phyloP scores from a whole-genome alignment of 37 sponge, comb jelly and placozoan species.

The Cladorhizidae sp. region DNA sequence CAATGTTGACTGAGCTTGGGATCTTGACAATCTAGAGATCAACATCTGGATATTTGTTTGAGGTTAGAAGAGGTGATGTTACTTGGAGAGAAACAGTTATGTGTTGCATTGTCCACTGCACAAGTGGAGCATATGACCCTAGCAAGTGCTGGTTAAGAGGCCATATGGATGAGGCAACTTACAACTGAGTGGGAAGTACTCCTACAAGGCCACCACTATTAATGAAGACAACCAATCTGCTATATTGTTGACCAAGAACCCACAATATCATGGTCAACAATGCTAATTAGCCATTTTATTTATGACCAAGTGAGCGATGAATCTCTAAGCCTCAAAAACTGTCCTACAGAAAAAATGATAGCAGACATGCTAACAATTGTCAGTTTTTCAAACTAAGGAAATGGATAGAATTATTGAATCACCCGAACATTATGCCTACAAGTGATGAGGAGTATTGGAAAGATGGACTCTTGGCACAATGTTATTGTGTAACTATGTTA shows the following conservation, averaged over 20 bases:
- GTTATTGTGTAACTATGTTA: too few relatives aligned
- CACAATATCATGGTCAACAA: constrained; percentile 39
- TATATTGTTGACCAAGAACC: constrained; percentile 21
- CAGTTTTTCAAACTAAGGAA: constrained; percentile 20
- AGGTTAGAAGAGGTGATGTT: constrained; percentile 21
- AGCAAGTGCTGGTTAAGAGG: constrained; percentile 13
- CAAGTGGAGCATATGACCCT: constrained; percentile 16
- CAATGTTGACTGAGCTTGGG: constrained; percentile 35
- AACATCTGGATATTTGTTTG: constrained; percentile 28
- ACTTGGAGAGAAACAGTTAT: constrained; percentile 30
- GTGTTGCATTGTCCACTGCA: constrained; percentile 23
- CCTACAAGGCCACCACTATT: too few relatives aligned
- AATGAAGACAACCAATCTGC: not conserved
- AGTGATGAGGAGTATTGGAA: constrained; percentile 22
- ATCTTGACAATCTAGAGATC: constrained; percentile 26
- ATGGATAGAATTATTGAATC: constrained; percentile 18
- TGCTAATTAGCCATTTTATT: constrained; percentile 47
- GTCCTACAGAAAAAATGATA: constrained; percentile 51
- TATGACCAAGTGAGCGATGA: constrained; percentile 19
- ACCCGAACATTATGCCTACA: not conserved
- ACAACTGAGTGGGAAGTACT: too few relatives aligned
- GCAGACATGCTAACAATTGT: constrained; percentile 46
- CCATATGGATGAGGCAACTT: not conserved
- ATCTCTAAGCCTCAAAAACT: constrained; percentile 26
- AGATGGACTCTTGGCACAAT: constrained; percentile 5